A percentile compares a stretch with the other conserved stretches of the same genome.
phyloP scores from a whole-genome alignment of 2,888 invertebrate species.

The Aphidius colemani region DNA sequence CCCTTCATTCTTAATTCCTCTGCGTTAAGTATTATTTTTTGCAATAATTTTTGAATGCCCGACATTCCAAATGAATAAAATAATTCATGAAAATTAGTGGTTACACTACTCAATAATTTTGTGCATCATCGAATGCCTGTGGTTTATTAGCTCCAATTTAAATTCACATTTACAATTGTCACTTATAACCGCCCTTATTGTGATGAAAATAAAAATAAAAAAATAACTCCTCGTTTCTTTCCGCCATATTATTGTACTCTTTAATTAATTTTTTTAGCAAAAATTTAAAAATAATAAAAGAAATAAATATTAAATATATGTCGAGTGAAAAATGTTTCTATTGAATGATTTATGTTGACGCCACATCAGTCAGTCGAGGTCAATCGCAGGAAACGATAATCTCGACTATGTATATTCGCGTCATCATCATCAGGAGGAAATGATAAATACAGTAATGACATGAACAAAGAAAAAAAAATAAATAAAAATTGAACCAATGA shows the following conservation, averaged over 20 bases:
- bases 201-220: background rate
- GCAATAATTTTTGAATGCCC: background rate
- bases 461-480: background rate
- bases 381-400: conserved; percentile 28
- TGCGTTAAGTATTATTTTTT: background rate
- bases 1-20: conserved; percentile 29
- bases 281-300: conserved; percentile 4
- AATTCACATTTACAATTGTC: too few species aligned
- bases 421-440: conserved; percentile 18
- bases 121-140: too few species aligned
- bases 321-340: conserved; percentile 7
- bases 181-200: background rate
- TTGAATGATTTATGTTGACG: conserved; percentile 19
- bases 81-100: conserved; percentile 23
- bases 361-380: conserved; percentile 16
- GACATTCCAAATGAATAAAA: conserved; percentile 26
- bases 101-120: background rate
- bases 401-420: conserved; percentile 11
- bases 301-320: conserved; percentile 13
- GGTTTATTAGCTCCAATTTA: too few species aligned
- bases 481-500: too few species aligned
- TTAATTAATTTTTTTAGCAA: too few species aligned
- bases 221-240: too few species aligned
- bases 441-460: conserved; percentile 3
- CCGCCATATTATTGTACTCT: too few species aligned